phyloP scores from a whole-genome alignment of 2,113 vertebrate genomes.

The Coracopsis vasa region DNA sequence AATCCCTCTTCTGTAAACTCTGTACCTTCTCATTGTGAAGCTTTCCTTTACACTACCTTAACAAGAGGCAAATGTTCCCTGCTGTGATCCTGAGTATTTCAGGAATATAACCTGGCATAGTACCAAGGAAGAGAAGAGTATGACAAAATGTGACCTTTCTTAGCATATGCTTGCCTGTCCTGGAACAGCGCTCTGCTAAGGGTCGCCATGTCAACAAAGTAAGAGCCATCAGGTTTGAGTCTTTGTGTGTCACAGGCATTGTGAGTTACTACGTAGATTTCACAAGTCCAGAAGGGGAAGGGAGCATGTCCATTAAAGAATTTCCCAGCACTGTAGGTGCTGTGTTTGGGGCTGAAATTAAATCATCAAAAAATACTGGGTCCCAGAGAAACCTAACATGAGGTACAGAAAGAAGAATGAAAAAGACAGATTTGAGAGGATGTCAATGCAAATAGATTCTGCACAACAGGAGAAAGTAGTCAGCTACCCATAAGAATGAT shows the following conservation, averaged over 20 bases:
- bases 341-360: not conserved
- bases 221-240: not conserved
- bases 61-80: not conserved
- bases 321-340: not conserved
- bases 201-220: not conserved
- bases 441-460: not conserved
- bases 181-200: not conserved
- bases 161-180: not conserved
- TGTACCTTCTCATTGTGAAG: not conserved
- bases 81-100: not conserved
- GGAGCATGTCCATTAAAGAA: not conserved
- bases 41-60: not conserved
- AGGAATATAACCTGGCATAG: not conserved
- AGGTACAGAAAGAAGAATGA: not conserved
- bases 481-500: slow-evolving; percentile 9
- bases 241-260: not conserved
- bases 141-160: not conserved
- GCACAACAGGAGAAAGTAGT: not conserved
- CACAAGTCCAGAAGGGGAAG: not conserved
- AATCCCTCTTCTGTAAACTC: not conserved
- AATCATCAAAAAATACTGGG: not conserved
- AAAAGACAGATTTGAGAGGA: not conserved
- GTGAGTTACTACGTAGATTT: not conserved
- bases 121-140: not conserved
- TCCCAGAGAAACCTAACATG: not conserved